Base-by-base conservation (phyloP, 2,113 vertebrate genomes). In the Podarcis cretensis region DNA sequence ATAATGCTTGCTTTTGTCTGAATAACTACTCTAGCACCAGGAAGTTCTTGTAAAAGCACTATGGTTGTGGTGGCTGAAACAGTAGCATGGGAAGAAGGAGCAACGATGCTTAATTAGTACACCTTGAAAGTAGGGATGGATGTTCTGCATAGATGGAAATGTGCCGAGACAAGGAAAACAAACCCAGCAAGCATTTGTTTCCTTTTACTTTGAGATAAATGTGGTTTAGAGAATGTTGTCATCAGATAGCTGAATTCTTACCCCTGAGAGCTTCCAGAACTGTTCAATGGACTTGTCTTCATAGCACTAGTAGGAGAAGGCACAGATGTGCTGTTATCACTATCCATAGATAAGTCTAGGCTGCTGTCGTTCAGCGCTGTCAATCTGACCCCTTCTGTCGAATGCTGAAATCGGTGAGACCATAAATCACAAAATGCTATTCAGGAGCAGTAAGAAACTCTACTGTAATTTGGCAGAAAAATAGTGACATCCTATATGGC, bases 301-400 rank as follows among this genome's bases (percentile, higher is more conserved):
- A 95, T 92, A 95, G 97, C 95, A 92, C 96, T 97, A 5, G 97
- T 98, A 77, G 98, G 98, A 2, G 98, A 98, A 96, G 98, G 98
- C 96, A 98, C 98, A 93, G 98, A 98, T 95, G 98, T 98, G 97
- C 98, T 98, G 97, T 98, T 98, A 92, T 98, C 98, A 93, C 98
- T 98, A 96, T 98, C 98, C 96, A 98, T 94, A 65, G 98, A 98
- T 90, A 98, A 96, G 90, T 98, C 98, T 89, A 98, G 95, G 93
- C 97, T 98, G 96, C 96, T 98, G 89, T 98, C 98, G 89, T 97
- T 98, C 93, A 98, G 94, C 88, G 96, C 94, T 79, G 96, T 93
- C 84, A 96, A 84, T 87, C 95, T 97, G 89, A 98, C 96, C 23
- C 98, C 97, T 94, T 98, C 98, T 27, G 96, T 95, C 0, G 98